These are phyloP conservation scores for Macroramphosus scolopax DNA, from an alignment of 2,797 vertebrate species.

Conservation along the genomic window DNA sequence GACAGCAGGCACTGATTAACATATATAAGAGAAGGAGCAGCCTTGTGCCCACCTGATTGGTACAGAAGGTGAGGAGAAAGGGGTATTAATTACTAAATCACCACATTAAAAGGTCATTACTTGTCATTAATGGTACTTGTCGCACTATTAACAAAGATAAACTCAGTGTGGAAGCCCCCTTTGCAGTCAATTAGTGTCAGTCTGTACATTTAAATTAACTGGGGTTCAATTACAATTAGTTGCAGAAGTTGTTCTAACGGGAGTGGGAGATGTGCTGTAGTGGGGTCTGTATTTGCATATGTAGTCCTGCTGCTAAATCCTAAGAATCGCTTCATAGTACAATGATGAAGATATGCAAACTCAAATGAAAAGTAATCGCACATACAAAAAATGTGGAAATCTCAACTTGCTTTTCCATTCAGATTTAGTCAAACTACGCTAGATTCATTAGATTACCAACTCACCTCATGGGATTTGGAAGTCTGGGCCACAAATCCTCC, in stretches of 20 bases:
- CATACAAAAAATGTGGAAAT: no score
- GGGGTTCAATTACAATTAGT: slow-evolving; percentile 46
- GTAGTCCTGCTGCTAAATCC: no score
- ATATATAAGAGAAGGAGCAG: background rate
- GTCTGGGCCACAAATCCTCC: slow-evolving; percentile 95
- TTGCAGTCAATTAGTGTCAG: slow-evolving; percentile 22
- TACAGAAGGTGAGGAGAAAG: slow-evolving; percentile 7
- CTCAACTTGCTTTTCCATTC: no score
- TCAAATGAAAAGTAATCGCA: no score
- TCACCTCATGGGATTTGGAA: slow-evolving; percentile 91
- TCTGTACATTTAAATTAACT: slow-evolving; percentile 48
- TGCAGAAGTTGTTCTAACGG: slow-evolving; percentile 1
- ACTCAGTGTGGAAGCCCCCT: slow-evolving; percentile 12
- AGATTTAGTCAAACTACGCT: no score
- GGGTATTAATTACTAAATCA: slow-evolving; percentile 51
- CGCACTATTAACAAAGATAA: slow-evolving; percentile 31
- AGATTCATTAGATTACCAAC: background rate
- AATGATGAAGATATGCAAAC: no score
- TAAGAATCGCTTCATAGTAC: no score
- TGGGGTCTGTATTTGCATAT: background rate
- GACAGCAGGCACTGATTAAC: slow-evolving; percentile 13
- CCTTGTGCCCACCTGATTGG: no score
- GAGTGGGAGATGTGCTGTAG: background rate
- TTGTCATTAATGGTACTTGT: slow-evolving; percentile 26
- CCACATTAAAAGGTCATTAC: slow-evolving; percentile 40